Conservation (phyloP, 2,888 invertebrate genomes). For the Harpalus rubripes region DNA sequence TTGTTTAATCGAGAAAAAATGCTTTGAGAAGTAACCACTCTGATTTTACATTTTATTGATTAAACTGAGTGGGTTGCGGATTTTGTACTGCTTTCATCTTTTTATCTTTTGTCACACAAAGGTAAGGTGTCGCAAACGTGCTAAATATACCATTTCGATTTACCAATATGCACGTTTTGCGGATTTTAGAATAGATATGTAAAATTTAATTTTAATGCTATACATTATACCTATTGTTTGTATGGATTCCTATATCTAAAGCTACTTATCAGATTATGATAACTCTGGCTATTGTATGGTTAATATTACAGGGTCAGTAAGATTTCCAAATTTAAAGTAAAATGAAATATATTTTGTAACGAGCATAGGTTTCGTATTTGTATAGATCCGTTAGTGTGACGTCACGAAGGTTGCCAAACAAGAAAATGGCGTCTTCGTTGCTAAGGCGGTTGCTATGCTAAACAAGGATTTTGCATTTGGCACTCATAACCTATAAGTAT, state of each 20-base stretch:
- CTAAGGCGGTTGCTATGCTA: too few relatives aligned
- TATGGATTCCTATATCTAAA: neutral
- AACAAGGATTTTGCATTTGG: too few relatives aligned
- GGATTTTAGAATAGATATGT: neutral
- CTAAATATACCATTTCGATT: neutral
- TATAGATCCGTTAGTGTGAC: too few relatives aligned
- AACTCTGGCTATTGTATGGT: too few relatives aligned
- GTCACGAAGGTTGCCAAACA: too few relatives aligned
- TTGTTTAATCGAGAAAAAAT: conserved; percentile 3
- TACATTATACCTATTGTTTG: neutral
- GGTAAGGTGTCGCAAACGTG: neutral
- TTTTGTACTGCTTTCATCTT: neutral
- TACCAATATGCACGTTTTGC: neutral
- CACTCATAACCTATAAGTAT: too few relatives aligned
- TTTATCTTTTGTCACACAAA: neutral
- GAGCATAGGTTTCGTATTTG: too few relatives aligned
- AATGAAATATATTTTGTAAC: too few relatives aligned
- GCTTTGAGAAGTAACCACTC: neutral
- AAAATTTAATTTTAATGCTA: neutral
- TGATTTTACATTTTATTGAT: neutral
- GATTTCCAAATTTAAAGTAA: too few relatives aligned
- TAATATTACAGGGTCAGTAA: too few relatives aligned
- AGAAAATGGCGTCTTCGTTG: too few relatives aligned
- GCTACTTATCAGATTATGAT: too few relatives aligned
- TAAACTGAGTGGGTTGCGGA: neutral